Percentiles rank a stretch among this genome's conserved stretches.
phyloP scores from a whole-genome alignment of 2,888 invertebrate species.

The Harpagoxenus sublaevis region DNA sequence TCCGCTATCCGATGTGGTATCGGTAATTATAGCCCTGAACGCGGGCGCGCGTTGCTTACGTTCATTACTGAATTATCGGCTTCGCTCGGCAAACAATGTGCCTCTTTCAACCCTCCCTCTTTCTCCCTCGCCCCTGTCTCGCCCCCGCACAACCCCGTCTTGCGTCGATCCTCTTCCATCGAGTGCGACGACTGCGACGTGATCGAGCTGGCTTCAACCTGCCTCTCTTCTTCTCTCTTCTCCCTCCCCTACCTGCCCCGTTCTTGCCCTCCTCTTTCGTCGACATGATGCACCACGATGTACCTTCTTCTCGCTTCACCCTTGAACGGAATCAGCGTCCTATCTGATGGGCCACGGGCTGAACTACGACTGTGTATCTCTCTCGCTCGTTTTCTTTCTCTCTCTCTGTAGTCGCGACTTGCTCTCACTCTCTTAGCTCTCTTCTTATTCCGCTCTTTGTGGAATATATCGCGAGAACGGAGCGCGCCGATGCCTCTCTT shows the following conservation, averaged over 20 bases:
- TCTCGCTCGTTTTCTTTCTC: slow-evolving; percentile 49
- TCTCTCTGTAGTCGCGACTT: not conserved
- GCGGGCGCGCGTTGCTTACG: slow-evolving; percentile 84
- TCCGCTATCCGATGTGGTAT: slow-evolving; percentile 85
- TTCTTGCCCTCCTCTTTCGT: slow-evolving; percentile 32
- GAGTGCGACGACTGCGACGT: slow-evolving; percentile 19
- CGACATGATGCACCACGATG: slow-evolving; percentile 24
- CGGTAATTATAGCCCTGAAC: slow-evolving; percentile 85
- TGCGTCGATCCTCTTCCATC: slow-evolving; percentile 55
- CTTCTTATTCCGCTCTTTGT: slow-evolving; percentile 43
- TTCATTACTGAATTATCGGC: slow-evolving; percentile 86
- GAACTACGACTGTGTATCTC: slow-evolving; percentile 80
- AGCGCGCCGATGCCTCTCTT: slow-evolving; percentile 19
- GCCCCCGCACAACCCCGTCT: slow-evolving; percentile 55
- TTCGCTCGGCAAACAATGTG: slow-evolving; percentile 84
- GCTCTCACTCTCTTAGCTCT: slow-evolving; percentile 29
- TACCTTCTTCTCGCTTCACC: slow-evolving; percentile 55
- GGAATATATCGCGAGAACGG: slow-evolving; percentile 46
- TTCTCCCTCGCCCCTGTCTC: slow-evolving; percentile 27
- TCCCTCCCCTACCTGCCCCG: slow-evolving; percentile 38
- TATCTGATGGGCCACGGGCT: slow-evolving; percentile 83
- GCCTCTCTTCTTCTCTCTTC: slow-evolving; percentile 25
- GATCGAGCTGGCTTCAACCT: slow-evolving; percentile 13
- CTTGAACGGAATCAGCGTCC: slow-evolving; percentile 68
- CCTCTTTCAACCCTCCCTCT: slow-evolving; percentile 71